Percentiles rank a stretch among this genome's conserved stretches.
phyloP scores from a whole-genome alignment of 2,113 vertebrate genomes.

The Corvus moneduloides region DNA sequence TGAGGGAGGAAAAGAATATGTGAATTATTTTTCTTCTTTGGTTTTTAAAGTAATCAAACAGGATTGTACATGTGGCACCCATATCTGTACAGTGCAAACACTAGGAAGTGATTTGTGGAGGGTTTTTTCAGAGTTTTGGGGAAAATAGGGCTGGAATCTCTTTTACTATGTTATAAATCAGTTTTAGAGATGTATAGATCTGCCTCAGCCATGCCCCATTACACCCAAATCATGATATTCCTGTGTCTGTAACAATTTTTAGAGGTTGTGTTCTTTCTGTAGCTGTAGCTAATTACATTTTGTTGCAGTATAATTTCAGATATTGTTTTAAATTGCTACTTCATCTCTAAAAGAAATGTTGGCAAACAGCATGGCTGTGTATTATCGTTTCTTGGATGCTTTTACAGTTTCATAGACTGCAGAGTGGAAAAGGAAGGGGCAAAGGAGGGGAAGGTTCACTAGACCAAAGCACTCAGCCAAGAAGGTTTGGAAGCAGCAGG shows the following conservation, averaged over 20 bases:
- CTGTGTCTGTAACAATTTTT: background rate
- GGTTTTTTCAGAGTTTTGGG: background rate
- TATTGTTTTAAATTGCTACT: background rate
- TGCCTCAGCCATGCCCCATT: background rate
- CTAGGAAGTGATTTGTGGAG: background rate
- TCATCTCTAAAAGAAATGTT: background rate
- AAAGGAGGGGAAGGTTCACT: background rate
- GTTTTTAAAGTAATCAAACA: background rate
- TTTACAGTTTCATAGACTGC: background rate
- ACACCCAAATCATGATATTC: background rate
- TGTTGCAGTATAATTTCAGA: background rate
- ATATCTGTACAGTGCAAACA: accelerated
- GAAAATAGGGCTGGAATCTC: background rate
- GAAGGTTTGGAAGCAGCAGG: background rate
- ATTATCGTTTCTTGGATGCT: background rate
- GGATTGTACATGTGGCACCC: no score
- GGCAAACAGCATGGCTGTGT: background rate
- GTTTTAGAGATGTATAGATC: background rate
- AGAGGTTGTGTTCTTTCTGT: background rate
- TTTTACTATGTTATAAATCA: background rate
- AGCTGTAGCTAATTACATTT: background rate
- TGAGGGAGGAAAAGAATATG: background rate
- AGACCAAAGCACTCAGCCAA: background rate
- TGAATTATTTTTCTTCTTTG: background rate
- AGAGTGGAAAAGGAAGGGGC: background rate